These are phyloP conservation scores for Ostrea denselamellosa DNA, from an alignment of 1,140 invertebrate species.

Conservation along the genomic window DNA sequence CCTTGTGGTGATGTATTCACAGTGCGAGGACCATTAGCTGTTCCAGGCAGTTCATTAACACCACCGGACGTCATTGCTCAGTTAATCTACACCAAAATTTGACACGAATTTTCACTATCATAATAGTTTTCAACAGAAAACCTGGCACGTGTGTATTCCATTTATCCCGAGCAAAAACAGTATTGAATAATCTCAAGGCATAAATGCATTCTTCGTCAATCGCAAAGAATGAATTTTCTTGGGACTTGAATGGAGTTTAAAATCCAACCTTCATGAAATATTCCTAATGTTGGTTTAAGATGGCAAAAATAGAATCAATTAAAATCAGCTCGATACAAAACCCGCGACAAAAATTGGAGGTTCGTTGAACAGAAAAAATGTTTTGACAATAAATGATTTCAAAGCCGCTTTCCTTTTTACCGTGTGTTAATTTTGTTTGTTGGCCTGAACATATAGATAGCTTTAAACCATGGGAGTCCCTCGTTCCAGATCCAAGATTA, in stretches of 20 bases:
- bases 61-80: neutral
- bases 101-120: neutral
- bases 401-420: neutral
- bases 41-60: too few relatives aligned
- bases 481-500: neutral
- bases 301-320: neutral
- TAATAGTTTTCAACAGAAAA: neutral
- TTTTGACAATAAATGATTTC: conserved; percentile 20
- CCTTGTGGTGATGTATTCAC: too few relatives aligned
- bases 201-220: neutral
- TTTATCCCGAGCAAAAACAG: neutral
- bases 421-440: conserved; percentile 3
- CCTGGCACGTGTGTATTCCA: neutral
- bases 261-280: conserved; percentile 14
- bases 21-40: too few relatives aligned
- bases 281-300: neutral
- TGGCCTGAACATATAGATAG: neutral
- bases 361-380: neutral
- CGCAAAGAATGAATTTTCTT: neutral
- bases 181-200: neutral
- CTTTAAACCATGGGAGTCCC: neutral
- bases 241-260: neutral
- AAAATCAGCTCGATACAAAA: neutral
- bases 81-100: neutral
- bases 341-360: neutral